phyloP scores from a whole-genome alignment of 2,888 invertebrate genomes.

The Agonopterix heracliana region DNA sequence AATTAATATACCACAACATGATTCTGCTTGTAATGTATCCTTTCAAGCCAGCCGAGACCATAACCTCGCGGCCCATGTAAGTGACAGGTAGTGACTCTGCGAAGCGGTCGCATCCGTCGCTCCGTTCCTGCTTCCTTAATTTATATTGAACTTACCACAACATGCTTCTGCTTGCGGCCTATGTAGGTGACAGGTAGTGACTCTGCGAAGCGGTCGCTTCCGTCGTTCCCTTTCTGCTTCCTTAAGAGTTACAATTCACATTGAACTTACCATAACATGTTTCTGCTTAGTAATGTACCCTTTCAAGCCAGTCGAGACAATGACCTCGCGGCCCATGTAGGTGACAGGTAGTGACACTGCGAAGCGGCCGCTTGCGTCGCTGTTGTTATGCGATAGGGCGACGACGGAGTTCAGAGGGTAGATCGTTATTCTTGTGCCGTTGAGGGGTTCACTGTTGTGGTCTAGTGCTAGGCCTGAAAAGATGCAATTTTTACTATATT shows the following conservation, averaged over 20 bases:
- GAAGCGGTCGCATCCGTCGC: slow-evolving; percentile 66
- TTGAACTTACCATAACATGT: slow-evolving; percentile 51
- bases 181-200: too few relatives aligned
- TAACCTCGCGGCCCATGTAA: slow-evolving; percentile 58
- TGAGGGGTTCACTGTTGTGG: slow-evolving; percentile 74
- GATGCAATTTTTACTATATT: too few relatives aligned
- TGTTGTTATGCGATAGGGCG: slow-evolving; percentile 34
- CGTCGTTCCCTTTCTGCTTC: slow-evolving; percentile 31
- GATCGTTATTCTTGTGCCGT: slow-evolving; percentile 63
- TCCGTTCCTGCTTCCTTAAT: slow-evolving; percentile 10
- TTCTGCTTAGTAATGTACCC: slow-evolving; percentile 78
- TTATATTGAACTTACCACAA: slow-evolving; percentile 41
- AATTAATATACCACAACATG: too few relatives aligned
- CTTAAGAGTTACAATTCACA: too few relatives aligned
- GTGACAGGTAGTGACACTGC: slow-evolving; percentile 56
- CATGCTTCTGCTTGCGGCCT: slow-evolving; percentile 67
- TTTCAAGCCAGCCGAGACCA: slow-evolving; percentile 71
- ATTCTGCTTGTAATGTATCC: too few relatives aligned
- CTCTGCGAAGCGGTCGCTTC: slow-evolving; percentile 65
- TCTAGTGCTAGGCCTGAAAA: slow-evolving; percentile 77
- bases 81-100: slow-evolving; percentile 56
- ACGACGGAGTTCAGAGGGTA: slow-evolving; percentile 51
- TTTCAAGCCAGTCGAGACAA: slow-evolving; percentile 71
- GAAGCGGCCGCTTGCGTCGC: slow-evolving; percentile 66
- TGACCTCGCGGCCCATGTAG: slow-evolving; percentile 58